Percentiles rank a stretch among this genome's conserved stretches.
These are phyloP conservation scores for Brienomyrus brachyistius DNA, from an alignment of 2,113 vertebrate genomes.

Conservation along the genomic window DNA sequence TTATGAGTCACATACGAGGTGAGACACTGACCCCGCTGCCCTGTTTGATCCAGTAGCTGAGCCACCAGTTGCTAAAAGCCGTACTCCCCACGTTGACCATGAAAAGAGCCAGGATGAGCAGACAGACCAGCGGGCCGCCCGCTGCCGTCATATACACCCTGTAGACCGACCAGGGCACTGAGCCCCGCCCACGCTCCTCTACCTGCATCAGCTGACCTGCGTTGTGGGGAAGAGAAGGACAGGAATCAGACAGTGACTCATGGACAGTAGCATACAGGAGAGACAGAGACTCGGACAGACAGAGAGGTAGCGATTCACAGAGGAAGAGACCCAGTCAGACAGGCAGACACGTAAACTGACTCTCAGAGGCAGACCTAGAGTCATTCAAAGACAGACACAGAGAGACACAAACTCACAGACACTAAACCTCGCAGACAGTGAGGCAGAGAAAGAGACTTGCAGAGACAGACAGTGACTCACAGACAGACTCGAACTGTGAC, in stretches of 20 bases:
- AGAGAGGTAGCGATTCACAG: too few species aligned
- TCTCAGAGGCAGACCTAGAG: neutral
- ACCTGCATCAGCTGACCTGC: slow-evolving; percentile 70
- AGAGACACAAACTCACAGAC: neutral
- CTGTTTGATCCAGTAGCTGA: slow-evolving; percentile 93
- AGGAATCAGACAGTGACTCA: neutral
- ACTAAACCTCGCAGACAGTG: neutral
- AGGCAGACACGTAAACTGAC: slow-evolving; percentile 43
- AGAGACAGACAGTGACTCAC: neutral
- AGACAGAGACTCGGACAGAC: neutral
- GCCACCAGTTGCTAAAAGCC: slow-evolving; percentile 89
- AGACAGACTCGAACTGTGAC: neutral
- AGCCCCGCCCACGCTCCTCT: slow-evolving; percentile 80
- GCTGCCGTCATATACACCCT: slow-evolving; percentile 75
- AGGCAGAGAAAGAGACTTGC: slow-evolving; percentile 42
- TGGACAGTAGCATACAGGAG: neutral
- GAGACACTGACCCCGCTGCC: slow-evolving; percentile 81
- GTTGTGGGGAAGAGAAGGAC: neutral
- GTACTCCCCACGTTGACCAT: slow-evolving; percentile 83
- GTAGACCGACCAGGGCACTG: slow-evolving; percentile 78
- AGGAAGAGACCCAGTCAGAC: neutral
- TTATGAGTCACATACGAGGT: neutral
- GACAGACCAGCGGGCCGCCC: slow-evolving; percentile 74
- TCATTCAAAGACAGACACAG: neutral
- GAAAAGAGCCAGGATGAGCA: slow-evolving; percentile 76